These are phyloP conservation scores for Mionectes macconnelli DNA, from an alignment of 2,113 vertebrate genomes.

Conservation along the genomic window DNA sequence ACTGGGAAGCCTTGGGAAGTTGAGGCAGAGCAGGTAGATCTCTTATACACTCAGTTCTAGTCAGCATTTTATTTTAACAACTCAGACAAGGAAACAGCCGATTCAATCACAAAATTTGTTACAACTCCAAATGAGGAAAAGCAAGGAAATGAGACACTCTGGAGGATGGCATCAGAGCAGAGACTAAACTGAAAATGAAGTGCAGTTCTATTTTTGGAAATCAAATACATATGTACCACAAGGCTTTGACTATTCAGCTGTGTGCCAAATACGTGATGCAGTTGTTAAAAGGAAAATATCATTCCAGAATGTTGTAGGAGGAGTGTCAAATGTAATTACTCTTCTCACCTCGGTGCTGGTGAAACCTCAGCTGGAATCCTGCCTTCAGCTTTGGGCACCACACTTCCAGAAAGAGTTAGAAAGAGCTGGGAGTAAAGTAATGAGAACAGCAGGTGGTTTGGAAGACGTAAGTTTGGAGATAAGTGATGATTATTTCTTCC, in stretches of 20 bases:
- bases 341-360: background rate
- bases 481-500: background rate
- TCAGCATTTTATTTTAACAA: background rate
- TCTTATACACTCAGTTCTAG: background rate
- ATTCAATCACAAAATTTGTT: background rate
- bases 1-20: background rate
- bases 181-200: background rate
- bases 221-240: background rate
- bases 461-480: background rate
- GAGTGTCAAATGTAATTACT: slow-evolving; percentile 18
- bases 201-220: background rate
- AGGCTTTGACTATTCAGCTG: background rate
- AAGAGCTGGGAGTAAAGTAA: background rate
- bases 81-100: background rate
- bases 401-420: background rate
- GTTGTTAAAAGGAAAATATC: background rate
- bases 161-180: background rate
- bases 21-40: background rate
- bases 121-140: background rate
- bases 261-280: background rate
- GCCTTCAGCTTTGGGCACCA: background rate
- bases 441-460: slow-evolving; percentile 6
- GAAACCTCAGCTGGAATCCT: slow-evolving; percentile 17
- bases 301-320: background rate
- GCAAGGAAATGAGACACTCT: background rate